Evolutionary conservation across 2,888 invertebrate genomes (phyloP).

Genomic region (Mimachlamys varia): DNA sequence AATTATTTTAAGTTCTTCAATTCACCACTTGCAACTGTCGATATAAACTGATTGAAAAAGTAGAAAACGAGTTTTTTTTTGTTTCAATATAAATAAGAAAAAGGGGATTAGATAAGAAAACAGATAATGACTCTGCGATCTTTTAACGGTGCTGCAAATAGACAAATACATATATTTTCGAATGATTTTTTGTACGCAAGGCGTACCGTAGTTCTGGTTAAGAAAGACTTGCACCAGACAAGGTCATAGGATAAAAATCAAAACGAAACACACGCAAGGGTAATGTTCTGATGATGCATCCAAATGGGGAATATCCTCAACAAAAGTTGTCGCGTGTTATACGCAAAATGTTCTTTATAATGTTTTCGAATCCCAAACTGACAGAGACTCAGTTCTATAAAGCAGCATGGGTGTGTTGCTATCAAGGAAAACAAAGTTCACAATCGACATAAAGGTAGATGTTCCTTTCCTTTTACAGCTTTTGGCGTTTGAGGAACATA

Average conservation of each 20-base stretch:
- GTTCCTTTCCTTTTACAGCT: no score
- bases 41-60: not conserved
- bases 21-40: not conserved
- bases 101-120: not conserved
- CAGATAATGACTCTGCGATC: not conserved
- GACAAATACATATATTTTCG: not conserved
- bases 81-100: not conserved
- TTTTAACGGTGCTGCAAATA: not conserved
- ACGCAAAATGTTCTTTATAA: no score
- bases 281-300: no score
- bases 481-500: no score
- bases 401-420: no score
- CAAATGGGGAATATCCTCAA: no score
- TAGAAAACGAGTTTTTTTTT: not conserved
- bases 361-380: no score
- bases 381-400: no score
- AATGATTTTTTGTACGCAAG: not conserved
- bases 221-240: not conserved
- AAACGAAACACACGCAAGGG: not conserved
- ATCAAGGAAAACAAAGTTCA: no score
- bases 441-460: no score
- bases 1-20: slow-evolving; percentile 27
- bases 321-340: no score
- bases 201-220: not conserved
- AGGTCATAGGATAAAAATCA: not conserved